phyloP scores from a whole-genome alignment of 2,113 vertebrate genomes.

The Aleadryas rufinucha region DNA sequence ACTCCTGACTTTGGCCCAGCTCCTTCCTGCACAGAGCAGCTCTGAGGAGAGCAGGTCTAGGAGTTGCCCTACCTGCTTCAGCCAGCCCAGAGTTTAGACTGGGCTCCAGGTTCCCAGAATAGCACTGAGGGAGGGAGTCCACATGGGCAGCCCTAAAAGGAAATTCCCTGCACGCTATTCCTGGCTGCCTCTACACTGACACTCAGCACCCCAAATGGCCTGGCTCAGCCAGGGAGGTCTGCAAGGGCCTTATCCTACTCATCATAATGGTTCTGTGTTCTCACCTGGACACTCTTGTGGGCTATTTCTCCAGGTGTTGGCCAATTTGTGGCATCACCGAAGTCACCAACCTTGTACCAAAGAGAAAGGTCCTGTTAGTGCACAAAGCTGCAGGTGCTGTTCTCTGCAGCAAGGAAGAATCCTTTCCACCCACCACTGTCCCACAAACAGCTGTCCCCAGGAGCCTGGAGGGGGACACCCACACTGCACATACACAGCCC shows the following conservation, averaged over 20 bases:
- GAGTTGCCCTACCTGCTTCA: not conserved
- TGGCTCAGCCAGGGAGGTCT: not conserved
- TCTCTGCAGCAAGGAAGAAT: not conserved
- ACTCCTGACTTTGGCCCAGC: not conserved
- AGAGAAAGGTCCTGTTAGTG: constrained; percentile 22
- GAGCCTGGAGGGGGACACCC: not conserved
- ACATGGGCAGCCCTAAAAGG: constrained; percentile 81
- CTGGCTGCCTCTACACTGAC: constrained; percentile 41
- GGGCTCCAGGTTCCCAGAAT: constrained; percentile 65
- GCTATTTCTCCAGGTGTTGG: constrained; percentile 97
- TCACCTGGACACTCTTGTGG: constrained; percentile 92
- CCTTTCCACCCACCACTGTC: not conserved
- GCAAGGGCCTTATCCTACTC: not conserved
- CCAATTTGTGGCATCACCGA: constrained; percentile 95
- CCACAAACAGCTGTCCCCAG: not conserved
- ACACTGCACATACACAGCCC: not conserved
- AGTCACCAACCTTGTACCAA: constrained; percentile 88
- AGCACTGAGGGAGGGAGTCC: constrained; percentile 34
- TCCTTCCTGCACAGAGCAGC: not conserved
- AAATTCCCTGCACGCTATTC: constrained; percentile 81
- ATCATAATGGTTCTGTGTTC: not conserved
- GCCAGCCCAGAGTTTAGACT: not conserved
- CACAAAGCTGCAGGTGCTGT: not conserved
- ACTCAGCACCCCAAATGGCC: constrained; percentile 29
- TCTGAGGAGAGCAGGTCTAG: not conserved